Percentiles rank a stretch among this genome's conserved stretches.
Evolutionary conservation across 2,113 vertebrate species (phyloP).

Genomic region (Bucco capensis): DNA sequence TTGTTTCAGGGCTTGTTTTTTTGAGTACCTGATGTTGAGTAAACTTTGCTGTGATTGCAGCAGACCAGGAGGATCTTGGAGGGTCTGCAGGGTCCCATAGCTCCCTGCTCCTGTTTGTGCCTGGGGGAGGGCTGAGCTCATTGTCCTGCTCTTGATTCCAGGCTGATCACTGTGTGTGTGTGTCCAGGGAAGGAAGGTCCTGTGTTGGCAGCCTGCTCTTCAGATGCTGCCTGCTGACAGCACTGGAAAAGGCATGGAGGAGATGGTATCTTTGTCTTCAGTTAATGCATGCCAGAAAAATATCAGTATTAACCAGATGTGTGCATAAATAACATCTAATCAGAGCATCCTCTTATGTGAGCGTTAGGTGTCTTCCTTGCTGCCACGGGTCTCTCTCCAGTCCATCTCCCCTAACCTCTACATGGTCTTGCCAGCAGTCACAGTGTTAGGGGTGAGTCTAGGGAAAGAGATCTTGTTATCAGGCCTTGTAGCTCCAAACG

Average conservation of each 20-base stretch:
- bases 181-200: not conserved
- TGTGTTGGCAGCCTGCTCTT: accelerated
- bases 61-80: not conserved
- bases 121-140: not conserved
- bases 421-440: not conserved
- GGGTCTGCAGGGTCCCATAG: not conserved
- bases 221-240: not conserved
- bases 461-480: not conserved
- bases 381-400: not conserved
- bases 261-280: not conserved
- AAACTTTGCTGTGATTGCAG: not conserved
- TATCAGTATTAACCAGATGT: not conserved
- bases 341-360: not conserved
- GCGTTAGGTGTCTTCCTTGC: not conserved
- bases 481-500: not conserved
- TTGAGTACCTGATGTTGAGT: not conserved
- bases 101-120: not conserved
- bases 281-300: not conserved
- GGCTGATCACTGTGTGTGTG: accelerated
- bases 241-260: not conserved
- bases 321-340: not conserved
- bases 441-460: not conserved
- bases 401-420: not conserved
- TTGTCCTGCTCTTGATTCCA: not conserved
- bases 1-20: not conserved